These are phyloP conservation scores for Saimiri boliviensis DNA, from an alignment of 2,113 vertebrate species.

Conservation along the genomic window DNA sequence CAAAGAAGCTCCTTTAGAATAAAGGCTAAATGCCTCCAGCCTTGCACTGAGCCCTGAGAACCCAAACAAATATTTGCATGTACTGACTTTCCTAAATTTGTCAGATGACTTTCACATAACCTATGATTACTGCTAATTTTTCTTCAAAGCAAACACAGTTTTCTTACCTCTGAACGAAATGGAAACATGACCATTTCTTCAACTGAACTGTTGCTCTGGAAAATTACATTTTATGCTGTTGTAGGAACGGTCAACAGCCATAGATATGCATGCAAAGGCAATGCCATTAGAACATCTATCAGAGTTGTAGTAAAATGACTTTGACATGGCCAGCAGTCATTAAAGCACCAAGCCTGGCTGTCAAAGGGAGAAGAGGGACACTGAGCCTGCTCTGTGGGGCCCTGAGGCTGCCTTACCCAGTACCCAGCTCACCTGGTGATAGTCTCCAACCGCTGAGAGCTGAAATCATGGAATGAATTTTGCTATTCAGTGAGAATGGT, in stretches of 20 bases:
- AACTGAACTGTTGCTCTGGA: not conserved
- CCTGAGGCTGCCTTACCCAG: not conserved
- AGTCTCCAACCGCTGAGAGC: not conserved
- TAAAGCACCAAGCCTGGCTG: not conserved
- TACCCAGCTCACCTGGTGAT: not conserved
- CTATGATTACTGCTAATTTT: not conserved
- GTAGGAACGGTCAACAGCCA: not conserved
- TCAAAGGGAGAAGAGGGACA: not conserved
- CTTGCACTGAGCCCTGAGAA: not conserved
- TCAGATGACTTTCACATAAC: not conserved
- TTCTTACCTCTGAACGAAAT: constrained; percentile 12
- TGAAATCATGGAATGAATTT: fast-evolving
- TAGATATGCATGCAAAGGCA: not conserved
- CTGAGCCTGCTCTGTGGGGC: too few relatives aligned
- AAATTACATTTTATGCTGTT: not conserved
- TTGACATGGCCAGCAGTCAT: not conserved
- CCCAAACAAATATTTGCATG: constrained; percentile 12
- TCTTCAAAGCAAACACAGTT: constrained; percentile 24
- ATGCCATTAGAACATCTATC: not conserved
- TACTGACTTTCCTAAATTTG: not conserved
- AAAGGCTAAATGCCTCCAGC: not conserved
- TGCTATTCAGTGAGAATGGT: too few relatives aligned
- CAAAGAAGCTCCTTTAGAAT: not conserved
- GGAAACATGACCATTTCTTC: not conserved
- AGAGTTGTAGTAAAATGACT: not conserved